Evolutionary conservation across 2,888 invertebrate genomes (phyloP).

Genomic region (Icerya purchasi): DNA sequence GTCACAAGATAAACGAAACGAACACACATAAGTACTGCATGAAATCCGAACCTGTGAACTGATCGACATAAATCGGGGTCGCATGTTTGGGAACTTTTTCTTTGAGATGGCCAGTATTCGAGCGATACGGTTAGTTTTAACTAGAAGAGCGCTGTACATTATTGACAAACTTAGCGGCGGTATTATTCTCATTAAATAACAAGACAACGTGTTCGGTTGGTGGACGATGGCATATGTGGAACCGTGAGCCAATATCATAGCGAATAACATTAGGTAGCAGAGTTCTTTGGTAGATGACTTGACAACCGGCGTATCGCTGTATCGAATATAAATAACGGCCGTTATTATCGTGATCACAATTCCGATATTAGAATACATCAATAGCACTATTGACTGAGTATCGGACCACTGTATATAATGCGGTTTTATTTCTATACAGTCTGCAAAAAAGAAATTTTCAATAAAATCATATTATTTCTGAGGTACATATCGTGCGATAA

Average conservation of each 20-base stretch:
- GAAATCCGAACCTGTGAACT: constrained; percentile 29
- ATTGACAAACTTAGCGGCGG: constrained; percentile 45
- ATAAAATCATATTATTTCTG: too few species aligned
- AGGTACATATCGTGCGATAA: too few species aligned
- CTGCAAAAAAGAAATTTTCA: not conserved
- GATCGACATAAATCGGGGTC: constrained; percentile 40
- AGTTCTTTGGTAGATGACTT: constrained; percentile 42
- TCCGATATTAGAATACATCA: constrained; percentile 37
- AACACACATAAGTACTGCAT: too few species aligned
- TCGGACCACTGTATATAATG: constrained; percentile 29
- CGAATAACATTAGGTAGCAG: constrained; percentile 46
- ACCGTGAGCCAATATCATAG: constrained; percentile 32
- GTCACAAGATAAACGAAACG: too few species aligned
- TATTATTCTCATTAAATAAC: constrained; percentile 35
- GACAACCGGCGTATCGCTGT: constrained; percentile 55
- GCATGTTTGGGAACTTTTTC: constrained; percentile 44
- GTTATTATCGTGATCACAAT: constrained; percentile 38
- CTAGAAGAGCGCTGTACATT: constrained; percentile 50
- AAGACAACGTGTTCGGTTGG: constrained; percentile 33
- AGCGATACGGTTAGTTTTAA: constrained; percentile 57
- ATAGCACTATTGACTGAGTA: constrained; percentile 37
- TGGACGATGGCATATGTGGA: constrained; percentile 43
- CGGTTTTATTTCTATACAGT: not conserved
- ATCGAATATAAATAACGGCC: constrained; percentile 37
- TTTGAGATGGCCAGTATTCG: constrained; percentile 49